Conservation (phyloP, 2,888 invertebrate species). For the Chrysotoxum bicinctum region DNA sequence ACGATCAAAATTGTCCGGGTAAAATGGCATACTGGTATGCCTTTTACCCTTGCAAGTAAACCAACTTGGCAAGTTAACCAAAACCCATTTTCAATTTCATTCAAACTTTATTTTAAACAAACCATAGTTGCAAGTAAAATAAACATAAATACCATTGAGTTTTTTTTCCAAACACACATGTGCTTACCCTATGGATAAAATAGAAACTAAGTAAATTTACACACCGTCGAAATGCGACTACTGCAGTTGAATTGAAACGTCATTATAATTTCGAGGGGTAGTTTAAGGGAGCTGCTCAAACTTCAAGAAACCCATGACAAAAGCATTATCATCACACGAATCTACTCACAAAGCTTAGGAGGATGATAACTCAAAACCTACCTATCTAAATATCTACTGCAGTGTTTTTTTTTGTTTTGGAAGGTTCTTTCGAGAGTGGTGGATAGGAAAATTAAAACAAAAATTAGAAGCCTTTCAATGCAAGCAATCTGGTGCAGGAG, state of each 20-base stretch:
- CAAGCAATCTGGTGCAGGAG: slow-evolving; percentile 51
- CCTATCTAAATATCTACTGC: neutral
- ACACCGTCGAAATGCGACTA: neutral
- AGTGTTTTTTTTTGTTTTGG: neutral
- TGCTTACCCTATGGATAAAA: neutral
- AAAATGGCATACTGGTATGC: too few relatives aligned
- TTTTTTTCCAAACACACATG: neutral
- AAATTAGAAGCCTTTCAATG: slow-evolving; percentile 43
- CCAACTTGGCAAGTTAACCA: too few relatives aligned
- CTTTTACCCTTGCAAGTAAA: too few relatives aligned
- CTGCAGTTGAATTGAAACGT: slow-evolving; percentile 60
- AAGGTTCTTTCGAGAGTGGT: neutral
- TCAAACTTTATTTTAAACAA: too few relatives aligned
- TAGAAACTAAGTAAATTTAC: neutral
- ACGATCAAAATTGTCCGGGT: too few relatives aligned
- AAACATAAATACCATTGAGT: too few relatives aligned
- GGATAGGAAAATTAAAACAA: slow-evolving; percentile 11
- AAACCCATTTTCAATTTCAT: too few relatives aligned
- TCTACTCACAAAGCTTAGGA: neutral
- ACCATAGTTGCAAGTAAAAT: too few relatives aligned
- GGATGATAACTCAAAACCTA: slow-evolving; percentile 2
- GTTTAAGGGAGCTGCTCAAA: slow-evolving; percentile 16
- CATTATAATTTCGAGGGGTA: slow-evolving; percentile 24
- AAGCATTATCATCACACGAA: slow-evolving; percentile 44
- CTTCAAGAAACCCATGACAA: slow-evolving; percentile 42